Evolutionary conservation across 2,888 invertebrate genomes (phyloP).

Genomic region (Neria commutata): DNA sequence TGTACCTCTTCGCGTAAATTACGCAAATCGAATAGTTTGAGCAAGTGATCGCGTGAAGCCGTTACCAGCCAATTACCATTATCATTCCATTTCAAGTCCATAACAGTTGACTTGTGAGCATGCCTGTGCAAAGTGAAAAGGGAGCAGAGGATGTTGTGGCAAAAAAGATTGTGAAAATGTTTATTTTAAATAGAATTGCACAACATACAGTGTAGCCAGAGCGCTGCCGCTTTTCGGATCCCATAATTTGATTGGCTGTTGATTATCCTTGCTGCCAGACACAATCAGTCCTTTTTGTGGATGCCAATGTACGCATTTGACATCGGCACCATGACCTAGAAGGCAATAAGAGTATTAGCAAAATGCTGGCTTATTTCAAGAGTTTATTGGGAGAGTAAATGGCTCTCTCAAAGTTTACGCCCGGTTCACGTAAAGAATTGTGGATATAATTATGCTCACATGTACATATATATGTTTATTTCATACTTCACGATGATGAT

Average conservation of each 20-base stretch:
- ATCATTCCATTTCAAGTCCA: constrained; percentile 99
- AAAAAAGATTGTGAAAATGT: too few species aligned
- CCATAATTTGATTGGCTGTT: constrained; percentile 99
- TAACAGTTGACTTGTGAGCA: constrained; percentile 99
- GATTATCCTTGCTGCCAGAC: constrained; percentile 99
- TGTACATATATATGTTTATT: too few species aligned
- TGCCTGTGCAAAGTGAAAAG: constrained; percentile 67
- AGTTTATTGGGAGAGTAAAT: too few species aligned
- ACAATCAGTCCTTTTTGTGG: constrained; percentile 96
- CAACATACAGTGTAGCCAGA: constrained; percentile 88
- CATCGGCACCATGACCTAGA: constrained; percentile 94
- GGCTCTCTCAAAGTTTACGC: too few species aligned
- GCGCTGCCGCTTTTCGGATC: constrained; percentile 97
- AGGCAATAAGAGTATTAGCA: too few species aligned
- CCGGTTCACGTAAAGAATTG: too few species aligned
- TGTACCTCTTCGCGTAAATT: constrained; percentile 95
- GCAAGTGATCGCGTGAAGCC: constrained; percentile 95
- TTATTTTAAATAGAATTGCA: neutral
- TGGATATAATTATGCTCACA: too few species aligned
- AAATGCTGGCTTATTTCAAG: too few species aligned
- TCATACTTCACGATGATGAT: too few species aligned
- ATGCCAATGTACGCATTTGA: constrained; percentile 99
- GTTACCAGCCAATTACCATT: constrained; percentile 99
- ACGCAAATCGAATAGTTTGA: constrained; percentile 96
- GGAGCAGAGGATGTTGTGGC: neutral